Conservation (phyloP, 2,888 invertebrate genomes). For the Dasysyrphus tricinctus region DNA sequence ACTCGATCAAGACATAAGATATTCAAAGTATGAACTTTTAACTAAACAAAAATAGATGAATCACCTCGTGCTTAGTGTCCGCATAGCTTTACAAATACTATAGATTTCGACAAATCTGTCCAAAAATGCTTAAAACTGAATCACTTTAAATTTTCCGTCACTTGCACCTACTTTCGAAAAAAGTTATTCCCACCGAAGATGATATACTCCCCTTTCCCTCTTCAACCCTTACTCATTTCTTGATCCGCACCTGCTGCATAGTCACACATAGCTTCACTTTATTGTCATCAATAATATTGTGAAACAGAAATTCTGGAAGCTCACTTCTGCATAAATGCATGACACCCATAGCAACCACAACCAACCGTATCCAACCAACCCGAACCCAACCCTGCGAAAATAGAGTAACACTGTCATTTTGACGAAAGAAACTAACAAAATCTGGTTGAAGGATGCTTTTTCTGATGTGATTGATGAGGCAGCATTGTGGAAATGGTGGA, state of each 20-base stretch:
- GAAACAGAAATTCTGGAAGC: constrained; percentile 11
- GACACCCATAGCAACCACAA: neutral
- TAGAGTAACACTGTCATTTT: neutral
- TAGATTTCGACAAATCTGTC: too few relatives aligned
- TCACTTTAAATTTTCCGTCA: too few relatives aligned
- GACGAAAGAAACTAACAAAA: neutral
- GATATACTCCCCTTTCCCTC: neutral
- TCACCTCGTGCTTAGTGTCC: too few relatives aligned
- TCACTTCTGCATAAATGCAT: constrained; percentile 7
- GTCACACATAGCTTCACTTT: neutral
- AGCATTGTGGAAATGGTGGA: neutral
- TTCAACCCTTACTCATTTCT: neutral
- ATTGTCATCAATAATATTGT: constrained; percentile 47
- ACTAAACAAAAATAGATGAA: too few relatives aligned
- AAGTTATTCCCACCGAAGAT: neutral
- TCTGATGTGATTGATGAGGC: neutral
- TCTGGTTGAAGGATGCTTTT: constrained; percentile 1
- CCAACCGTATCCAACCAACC: neutral
- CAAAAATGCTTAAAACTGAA: too few relatives aligned
- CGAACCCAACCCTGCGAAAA: neutral
- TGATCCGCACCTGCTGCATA: neutral
- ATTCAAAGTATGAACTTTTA: too few relatives aligned
- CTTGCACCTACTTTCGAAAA: neutral
- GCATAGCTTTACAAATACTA: too few relatives aligned
- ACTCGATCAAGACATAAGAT: too few relatives aligned